Evolutionary conservation across 2,888 invertebrate genomes (phyloP), one percentile per base, ranked within the genome.

Genomic region (Mycogona germanica): DNA sequence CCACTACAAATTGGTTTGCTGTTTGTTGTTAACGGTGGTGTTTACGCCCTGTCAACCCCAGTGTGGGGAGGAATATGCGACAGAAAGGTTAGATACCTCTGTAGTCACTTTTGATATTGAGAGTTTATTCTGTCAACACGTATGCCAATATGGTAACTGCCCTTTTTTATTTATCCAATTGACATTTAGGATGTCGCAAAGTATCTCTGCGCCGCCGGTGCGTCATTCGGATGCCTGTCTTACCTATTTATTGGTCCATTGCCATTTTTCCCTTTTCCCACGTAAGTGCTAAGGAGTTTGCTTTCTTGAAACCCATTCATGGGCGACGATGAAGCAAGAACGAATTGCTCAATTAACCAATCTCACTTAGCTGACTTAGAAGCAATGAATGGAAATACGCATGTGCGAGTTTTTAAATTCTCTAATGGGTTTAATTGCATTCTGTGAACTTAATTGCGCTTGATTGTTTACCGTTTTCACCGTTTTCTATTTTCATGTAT

Each of bases 21-120:
- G 78, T 89, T 88, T 65, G 80, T 88, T 41, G 83, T 87, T 61
- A 87, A 84, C 66, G 87, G 87, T 2, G 85, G 82, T 0, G 75
- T 80, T 9, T 88, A 88, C 68, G 87, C 87, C 0, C 52, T 81
- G 0, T 81, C 83, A 0, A 86, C 87, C 0, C 87, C 88, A 0
- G 72, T 71, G 2, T 87, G 84, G 80, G 88, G 88, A 26, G 82
- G 81, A 79, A 64, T 87, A 14, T 86, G 86, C 63, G 87, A 88
- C 69, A 78, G 77, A 61, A 74, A 75, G 42, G 64, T 77, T 32
- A 73, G 47, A 17, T 9, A 9, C n/a, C n/a, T 35, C n/a, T 35
- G 12, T 35, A 12, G 35, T 35, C 14, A 9, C 28, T 9, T 26
- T 28, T 12, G n/a, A n/a, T n/a, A n/a, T n/a, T n/a, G n/a, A n/a